Evolutionary conservation across 2,888 invertebrate genomes (phyloP).

Genomic region (Bellardia bayeri): DNA sequence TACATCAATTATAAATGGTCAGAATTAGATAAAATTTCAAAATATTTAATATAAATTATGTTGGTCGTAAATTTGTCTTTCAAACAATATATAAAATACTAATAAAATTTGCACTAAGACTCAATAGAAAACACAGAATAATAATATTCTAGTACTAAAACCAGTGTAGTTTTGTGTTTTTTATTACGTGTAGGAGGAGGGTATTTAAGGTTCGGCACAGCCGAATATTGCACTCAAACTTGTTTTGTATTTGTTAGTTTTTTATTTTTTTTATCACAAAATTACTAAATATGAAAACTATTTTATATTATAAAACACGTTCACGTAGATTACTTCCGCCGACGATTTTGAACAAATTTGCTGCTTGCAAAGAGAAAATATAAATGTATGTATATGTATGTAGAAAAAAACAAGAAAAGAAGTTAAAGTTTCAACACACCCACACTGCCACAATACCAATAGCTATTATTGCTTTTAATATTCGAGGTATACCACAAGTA

Average conservation of each 20-base stretch:
- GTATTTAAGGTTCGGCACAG: no score
- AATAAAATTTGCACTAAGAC: no score
- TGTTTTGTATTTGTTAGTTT: not conserved
- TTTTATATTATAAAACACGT: conserved; percentile 68
- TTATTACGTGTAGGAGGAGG: no score
- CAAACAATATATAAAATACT: no score
- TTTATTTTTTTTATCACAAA: conserved; percentile 34
- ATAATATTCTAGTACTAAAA: no score
- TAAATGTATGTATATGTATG: not conserved
- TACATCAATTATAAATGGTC: no score
- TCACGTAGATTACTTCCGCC: conserved; percentile 73
- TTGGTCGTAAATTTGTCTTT: no score
- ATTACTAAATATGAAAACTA: conserved; percentile 68
- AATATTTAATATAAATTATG: no score
- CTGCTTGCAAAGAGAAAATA: conserved; percentile 14
- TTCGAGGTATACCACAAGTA: conserved; percentile 77
- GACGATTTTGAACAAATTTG: conserved; percentile 72
- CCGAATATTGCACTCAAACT: no score
- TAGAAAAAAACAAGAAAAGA: conserved; percentile 47
- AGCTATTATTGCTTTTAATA: conserved; percentile 76
- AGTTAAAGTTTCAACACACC: conserved; percentile 47
- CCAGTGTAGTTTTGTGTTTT: no score
- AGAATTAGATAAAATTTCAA: no score
- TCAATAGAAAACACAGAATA: no score
- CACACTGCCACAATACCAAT: conserved; percentile 64